Base-by-base conservation (phyloP, 1,140 invertebrate genomes). In the Macrobrachium nipponense region DNA sequence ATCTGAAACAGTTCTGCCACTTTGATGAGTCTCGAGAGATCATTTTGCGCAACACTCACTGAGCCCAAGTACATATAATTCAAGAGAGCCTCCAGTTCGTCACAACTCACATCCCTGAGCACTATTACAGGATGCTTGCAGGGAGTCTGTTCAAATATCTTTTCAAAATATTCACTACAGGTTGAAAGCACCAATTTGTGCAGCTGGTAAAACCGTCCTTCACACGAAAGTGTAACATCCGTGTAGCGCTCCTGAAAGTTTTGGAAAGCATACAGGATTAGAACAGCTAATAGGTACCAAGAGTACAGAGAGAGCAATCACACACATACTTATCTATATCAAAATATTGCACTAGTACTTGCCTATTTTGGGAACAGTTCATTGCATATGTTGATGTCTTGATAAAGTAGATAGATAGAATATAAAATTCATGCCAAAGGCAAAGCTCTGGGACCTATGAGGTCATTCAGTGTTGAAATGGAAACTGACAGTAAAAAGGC, bases 81-180 rank as follows among this genome's bases (percentile, higher is more conserved):
- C 14, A 80, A 20, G 12, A 80, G 18, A 2, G 79, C 79, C 61
- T 80, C 79, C 27, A 80, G 36, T 58, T 80, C 79, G 66, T 51
- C 62, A 44, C 66, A 68, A 18, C 68, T 43, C 15, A 80, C 66
- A 51, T 80, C 66, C 23, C 60, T 68, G 12, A 80, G 43, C 64
- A 80, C 79, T 62, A 80, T 68, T 11, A 80, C 66, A 43, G 79
- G 79, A 80, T 80, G 79, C 17, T 80, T 80, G 79, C 79, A 80
- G 12, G 79, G 79, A 18, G 79, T 80, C 23, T 80, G 79, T 51
- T 80, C 79, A 68, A 80, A 80, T 23, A 80, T 80, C 14, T 80
- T 80, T 5, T 80, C 79, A 80, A 80, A 80, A 36, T 80, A 80
- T 68, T 80, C 79, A 68, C 79, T 80, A 43, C 79, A 80, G 14